Conservation (phyloP, 2,113 vertebrate species). For the Hydrolagus affinis region DNA sequence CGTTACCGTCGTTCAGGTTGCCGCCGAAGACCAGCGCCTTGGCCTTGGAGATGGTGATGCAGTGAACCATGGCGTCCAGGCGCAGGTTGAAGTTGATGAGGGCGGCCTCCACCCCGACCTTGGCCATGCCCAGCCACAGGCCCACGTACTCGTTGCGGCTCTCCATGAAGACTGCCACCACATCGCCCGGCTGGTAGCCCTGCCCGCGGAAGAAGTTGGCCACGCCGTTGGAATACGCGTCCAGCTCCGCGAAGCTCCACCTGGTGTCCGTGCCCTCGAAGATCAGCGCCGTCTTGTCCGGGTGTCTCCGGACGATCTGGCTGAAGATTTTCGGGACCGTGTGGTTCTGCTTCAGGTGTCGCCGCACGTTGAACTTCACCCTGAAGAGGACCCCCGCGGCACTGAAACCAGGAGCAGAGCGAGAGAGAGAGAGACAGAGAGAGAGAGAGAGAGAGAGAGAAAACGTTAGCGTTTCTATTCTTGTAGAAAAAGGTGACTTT, state of each 20-base stretch:
- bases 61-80: conserved; percentile 81
- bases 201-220: conserved; percentile 71
- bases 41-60: conserved; percentile 77
- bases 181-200: conserved; percentile 75
- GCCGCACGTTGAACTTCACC: conserved; percentile 75
- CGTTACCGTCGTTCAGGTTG: conserved; percentile 81
- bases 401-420: conserved; percentile 48
- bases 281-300: conserved; percentile 81
- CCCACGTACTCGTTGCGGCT: conserved; percentile 88
- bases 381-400: conserved; percentile 69
- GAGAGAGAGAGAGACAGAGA: no score
- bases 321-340: conserved; percentile 81
- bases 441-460: no score
- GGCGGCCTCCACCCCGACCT: conserved; percentile 87
- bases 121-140: conserved; percentile 94
- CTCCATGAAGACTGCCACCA: conserved; percentile 93
- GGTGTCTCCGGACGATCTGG: conserved; percentile 57
- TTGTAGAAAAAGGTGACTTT: no score
- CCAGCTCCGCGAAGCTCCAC: conserved; percentile 85
- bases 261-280: conserved; percentile 79
- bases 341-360: conserved; percentile 64
- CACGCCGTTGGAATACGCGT: conserved; percentile 77
- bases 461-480: no score
- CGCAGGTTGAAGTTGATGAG: conserved; percentile 92
- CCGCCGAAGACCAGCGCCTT: conserved; percentile 81